A percentile compares a stretch with the other conserved stretches of the same genome.
These are phyloP conservation scores for Ganaspis brasiliensis DNA, from an alignment of 2,888 invertebrate genomes.

Conservation along the genomic window DNA sequence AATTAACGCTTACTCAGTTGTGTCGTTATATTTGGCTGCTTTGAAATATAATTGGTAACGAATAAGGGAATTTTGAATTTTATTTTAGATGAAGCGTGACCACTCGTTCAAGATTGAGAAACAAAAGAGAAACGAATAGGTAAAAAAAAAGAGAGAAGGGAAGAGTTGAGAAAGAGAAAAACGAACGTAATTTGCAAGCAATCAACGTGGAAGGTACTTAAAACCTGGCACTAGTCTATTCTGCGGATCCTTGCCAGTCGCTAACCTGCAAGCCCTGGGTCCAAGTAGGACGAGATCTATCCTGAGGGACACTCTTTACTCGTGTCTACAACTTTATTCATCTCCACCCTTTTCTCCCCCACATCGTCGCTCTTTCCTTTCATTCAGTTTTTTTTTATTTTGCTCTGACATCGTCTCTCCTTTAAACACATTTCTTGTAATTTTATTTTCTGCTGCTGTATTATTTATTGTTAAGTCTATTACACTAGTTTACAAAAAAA, in stretches of 20 bases:
- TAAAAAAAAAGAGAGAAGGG: slow-evolving; percentile 53
- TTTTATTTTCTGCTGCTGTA: not conserved
- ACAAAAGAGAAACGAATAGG: slow-evolving; percentile 47
- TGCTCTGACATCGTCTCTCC: not conserved
- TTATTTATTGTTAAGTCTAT: no score
- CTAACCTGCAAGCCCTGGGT: slow-evolving; percentile 72
- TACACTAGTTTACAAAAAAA: no score
- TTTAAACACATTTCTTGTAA: not conserved
- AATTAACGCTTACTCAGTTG: not conserved
- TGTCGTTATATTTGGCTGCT: not conserved
- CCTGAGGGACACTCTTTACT: slow-evolving; percentile 71
- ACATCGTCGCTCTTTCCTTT: slow-evolving; percentile 34
- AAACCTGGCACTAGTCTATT: slow-evolving; percentile 65
- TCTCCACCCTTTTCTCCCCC: slow-evolving; percentile 41
- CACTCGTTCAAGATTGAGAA: not conserved
- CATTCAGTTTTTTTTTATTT: not conserved
- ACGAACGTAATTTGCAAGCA: slow-evolving; percentile 74
- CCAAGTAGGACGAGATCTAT: slow-evolving; percentile 71
- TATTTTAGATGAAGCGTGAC: slow-evolving; percentile 43
- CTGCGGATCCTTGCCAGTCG: slow-evolving; percentile 67
- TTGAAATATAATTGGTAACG: not conserved
- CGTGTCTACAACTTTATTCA: slow-evolving; percentile 67
- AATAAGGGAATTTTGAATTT: not conserved
- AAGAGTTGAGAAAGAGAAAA: slow-evolving; percentile 57
- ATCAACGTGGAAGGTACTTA: slow-evolving; percentile 72